Percentiles rank a stretch among this genome's conserved stretches.
phyloP scores from a whole-genome alignment of 1,140 invertebrate genomes.

The Eulimnadia texana region DNA sequence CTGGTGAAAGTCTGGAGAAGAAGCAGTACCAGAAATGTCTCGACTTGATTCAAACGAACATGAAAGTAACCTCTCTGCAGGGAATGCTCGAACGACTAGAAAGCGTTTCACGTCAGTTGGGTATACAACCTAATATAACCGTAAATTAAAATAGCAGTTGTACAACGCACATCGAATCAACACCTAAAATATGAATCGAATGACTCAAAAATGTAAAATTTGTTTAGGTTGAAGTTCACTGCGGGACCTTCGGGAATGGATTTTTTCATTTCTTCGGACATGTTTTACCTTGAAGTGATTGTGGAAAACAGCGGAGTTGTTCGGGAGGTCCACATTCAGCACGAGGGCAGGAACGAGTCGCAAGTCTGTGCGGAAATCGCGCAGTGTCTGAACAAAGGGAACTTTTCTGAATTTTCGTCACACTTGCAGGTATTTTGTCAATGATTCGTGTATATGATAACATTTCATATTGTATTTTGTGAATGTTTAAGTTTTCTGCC shows the following conservation, averaged over 20 bases:
- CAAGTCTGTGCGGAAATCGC: conserved; percentile 69
- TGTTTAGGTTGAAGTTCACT: conserved; percentile 54
- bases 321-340: conserved; percentile 84
- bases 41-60: conserved; percentile 81
- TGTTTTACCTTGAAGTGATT: conserved; percentile 88
- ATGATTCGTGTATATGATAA: neutral
- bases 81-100: conserved; percentile 84
- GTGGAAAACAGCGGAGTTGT: conserved; percentile 65
- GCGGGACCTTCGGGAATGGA: conserved; percentile 52
- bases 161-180: no score
- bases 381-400: conserved; percentile 54
- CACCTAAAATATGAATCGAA: neutral
- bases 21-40: conserved; percentile 73
- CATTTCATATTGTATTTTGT: no score
- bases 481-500: no score
- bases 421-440: conserved; percentile 49
- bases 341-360: conserved; percentile 59
- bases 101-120: conserved; percentile 75
- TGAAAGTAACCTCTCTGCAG: conserved; percentile 79
- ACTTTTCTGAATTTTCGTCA: conserved; percentile 83
- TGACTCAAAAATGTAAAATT: neutral
- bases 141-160: no score
- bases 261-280: conserved; percentile 85
- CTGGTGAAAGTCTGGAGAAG: conserved; percentile 57
- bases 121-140: conserved; percentile 31